Conservation (phyloP, 2,797 vertebrate genomes). For the Pachyuromys duprasi region DNA sequence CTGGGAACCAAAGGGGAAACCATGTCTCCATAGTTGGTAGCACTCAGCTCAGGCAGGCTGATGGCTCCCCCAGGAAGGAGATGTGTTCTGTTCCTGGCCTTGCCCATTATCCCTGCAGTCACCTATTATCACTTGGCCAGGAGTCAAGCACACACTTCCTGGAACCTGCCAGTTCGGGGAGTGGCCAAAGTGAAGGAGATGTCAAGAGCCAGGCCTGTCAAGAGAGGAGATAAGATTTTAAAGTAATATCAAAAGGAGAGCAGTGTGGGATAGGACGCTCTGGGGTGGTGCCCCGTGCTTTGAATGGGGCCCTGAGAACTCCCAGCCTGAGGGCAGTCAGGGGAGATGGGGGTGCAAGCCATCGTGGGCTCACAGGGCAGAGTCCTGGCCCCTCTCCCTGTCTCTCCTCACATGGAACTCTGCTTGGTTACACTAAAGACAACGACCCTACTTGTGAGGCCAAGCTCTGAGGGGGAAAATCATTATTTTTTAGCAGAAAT, state of each 20-base stretch:
- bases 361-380: fast-evolving
- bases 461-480: conserved; percentile 6
- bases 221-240: not conserved
- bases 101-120: not conserved
- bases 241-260: not conserved
- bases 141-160: not conserved
- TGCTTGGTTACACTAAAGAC: not conserved
- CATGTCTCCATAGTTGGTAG: not conserved
- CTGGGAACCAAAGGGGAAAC: not conserved
- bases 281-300: no score
- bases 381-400: fast-evolving
- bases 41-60: not conserved
- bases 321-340: not conserved
- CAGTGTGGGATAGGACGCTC: not conserved
- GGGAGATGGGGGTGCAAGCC: fast-evolving
- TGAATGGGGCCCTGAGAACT: not conserved
- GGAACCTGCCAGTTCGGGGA: not conserved
- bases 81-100: not conserved
- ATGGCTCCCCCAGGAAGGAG: not conserved
- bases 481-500: conserved; percentile 34
- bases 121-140: not conserved
- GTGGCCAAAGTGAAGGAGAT: not conserved
- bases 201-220: not conserved
- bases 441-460: not conserved
- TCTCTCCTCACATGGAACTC: not conserved